phyloP scores from a whole-genome alignment of 2,113 vertebrate species.

The Aldabrachelys gigantea region DNA sequence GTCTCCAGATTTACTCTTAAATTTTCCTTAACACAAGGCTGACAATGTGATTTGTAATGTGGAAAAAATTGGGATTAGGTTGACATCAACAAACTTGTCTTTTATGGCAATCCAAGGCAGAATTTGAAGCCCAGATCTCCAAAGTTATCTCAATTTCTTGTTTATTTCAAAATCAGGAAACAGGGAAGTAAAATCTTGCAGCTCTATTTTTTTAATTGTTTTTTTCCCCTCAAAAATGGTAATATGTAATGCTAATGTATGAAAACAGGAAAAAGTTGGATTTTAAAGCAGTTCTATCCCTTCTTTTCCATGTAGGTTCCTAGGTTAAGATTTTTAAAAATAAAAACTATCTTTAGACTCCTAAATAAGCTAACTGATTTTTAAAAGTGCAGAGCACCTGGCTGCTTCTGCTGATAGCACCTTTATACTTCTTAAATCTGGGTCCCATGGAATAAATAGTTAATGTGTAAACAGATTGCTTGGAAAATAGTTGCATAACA shows the following conservation, averaged over 20 bases:
- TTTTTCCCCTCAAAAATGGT: not conserved
- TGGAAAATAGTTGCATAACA: not conserved
- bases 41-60: not conserved
- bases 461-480: not conserved
- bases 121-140: not conserved
- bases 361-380: not conserved
- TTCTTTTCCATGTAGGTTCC: not conserved
- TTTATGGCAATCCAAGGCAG: not conserved
- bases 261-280: not conserved
- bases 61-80: not conserved
- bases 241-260: not conserved
- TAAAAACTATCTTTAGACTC: not conserved
- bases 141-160: not conserved
- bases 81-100: not conserved
- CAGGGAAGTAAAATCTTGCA: not conserved
- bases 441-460: not conserved
- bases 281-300: not conserved
- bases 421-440: not conserved
- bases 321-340: not conserved
- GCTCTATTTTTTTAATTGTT: not conserved
- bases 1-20: not conserved
- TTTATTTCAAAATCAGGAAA: not conserved
- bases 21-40: not conserved
- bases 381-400: not conserved
- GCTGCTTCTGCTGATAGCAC: not conserved